Evolutionary conservation across 2,888 invertebrate species (phyloP), one percentile per base, ranked within the genome.

Genomic region (Thecocarcelia acutangulata): DNA sequence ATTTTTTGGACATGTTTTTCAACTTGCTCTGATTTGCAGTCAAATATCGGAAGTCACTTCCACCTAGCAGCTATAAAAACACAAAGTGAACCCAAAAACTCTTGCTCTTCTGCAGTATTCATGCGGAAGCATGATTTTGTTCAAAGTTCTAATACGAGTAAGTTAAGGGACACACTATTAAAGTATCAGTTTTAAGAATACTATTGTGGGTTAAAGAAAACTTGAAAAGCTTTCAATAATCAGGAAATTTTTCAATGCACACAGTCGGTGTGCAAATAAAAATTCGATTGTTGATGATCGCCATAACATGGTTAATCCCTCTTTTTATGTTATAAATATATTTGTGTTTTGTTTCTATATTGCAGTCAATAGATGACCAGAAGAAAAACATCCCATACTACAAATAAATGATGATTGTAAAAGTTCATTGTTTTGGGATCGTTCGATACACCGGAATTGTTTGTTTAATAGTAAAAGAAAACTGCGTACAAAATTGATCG

Each of bases 391-490:
- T 76, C 54, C 46, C 61, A 61, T 54, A 24, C 19, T 40, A 73
- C 52, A 59, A 79, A 73, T 72, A 73, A 72, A 72, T 58, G 72
- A 79, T 79, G 66, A 78, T 78, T 61, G 40, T 54, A 69, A 33
- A 33, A 76, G 33, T 61, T 73, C 52, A 72, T 50, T 33, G 42
- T 61, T 19, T 50, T 52, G 11, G 59, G n/a, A 28, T 52, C 50
- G 54, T 69, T 69, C 50, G 63, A 69, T 70, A 70, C 33, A 48
- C 17, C 1, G 33, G 42, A 44, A 56, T 64, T 77, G 54, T 66
- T 72, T 44, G 17, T 37, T 42, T 70, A 70, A 64, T 44, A 44
- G 15, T 37, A 64, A 44, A 24, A n/a, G 3, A 52, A 58, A 40
- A 56, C 15, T 52, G 15, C 37, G n/a, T 44, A 24, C 9, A 58